A percentile compares a stretch with the other conserved stretches of the same genome.
Conservation (phyloP, 92 coral and sea anemone genomes). For the Parazoanthus atlanticus region DNA sequence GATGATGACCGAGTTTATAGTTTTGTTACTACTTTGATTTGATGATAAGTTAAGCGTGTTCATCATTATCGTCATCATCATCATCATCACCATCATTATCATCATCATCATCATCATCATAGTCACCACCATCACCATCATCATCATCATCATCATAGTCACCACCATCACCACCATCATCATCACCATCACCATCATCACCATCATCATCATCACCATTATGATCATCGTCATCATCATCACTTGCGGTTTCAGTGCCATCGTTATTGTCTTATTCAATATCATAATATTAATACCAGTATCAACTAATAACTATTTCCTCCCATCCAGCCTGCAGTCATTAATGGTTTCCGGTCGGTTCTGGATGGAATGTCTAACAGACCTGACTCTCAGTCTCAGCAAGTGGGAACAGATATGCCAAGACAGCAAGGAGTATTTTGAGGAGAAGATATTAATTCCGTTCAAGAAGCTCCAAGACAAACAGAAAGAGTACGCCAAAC, state of each 20-base stretch:
- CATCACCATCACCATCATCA: not conserved
- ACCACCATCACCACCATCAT: not conserved
- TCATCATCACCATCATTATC: not conserved
- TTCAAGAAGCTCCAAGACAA: conserved; percentile 67
- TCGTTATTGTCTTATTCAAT: not conserved
- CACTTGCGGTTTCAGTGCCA: not conserved
- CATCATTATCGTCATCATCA: not conserved
- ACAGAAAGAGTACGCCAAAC: conserved; percentile 60
- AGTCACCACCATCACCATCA: not conserved
- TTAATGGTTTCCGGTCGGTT: conserved; percentile 91
- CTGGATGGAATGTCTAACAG: conserved; percentile 96
- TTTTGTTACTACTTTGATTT: not conserved
- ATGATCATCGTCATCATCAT: not conserved
- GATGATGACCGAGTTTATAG: too few species aligned
- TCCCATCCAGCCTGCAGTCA: conserved; percentile 68
- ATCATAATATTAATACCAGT: not conserved
- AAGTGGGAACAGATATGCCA: conserved; percentile 59
- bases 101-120: not conserved
- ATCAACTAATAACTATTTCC: not conserved
- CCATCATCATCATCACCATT: not conserved
- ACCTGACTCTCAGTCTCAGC: conserved; percentile 69
- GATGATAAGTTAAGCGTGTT: not conserved
- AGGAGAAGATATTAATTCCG: conserved; percentile 55
- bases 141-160: not conserved
- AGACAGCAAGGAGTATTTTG: conserved; percentile 70